These are phyloP conservation scores for Accipiter virgatus DNA, from an alignment of 2,113 vertebrate genomes.

Conservation along the genomic window DNA sequence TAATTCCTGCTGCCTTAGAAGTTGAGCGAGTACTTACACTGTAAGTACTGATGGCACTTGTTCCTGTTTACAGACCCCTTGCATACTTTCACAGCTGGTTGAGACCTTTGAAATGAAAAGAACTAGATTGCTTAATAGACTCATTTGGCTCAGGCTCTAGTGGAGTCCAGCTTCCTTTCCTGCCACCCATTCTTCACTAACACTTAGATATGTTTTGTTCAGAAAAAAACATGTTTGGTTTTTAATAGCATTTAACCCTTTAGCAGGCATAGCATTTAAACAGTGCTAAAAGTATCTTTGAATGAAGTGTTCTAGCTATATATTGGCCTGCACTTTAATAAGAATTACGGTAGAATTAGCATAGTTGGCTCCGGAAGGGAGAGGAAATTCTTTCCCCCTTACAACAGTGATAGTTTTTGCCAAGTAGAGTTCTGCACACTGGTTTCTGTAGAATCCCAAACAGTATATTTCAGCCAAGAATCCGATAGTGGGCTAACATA, in stretches of 20 bases:
- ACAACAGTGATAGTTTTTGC: neutral
- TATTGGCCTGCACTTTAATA: neutral
- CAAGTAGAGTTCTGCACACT: neutral
- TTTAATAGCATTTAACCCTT: neutral
- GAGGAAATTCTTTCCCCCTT: conserved; percentile 53
- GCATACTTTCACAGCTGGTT: neutral
- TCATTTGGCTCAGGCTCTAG: neutral
- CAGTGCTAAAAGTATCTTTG: neutral
- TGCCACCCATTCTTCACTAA: neutral
- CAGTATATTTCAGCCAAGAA: conserved; percentile 16
- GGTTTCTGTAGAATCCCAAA: conserved; percentile 5
- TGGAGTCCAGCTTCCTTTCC: neutral
- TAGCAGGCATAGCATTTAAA: neutral
- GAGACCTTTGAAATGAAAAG: neutral
- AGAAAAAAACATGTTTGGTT: neutral
- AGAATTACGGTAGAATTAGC: neutral
- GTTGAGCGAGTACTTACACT: neutral
- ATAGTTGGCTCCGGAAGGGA: neutral
- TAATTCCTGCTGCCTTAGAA: neutral
- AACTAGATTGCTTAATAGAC: neutral
- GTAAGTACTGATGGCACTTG: neutral
- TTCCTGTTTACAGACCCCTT: neutral
- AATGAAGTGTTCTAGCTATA: neutral
- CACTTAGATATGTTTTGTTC: neutral
- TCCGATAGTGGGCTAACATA: neutral